These are phyloP conservation scores for Stichodactyla helianthus DNA, from an alignment of 64 coral and sea anemone genomes.

Conservation along the genomic window DNA sequence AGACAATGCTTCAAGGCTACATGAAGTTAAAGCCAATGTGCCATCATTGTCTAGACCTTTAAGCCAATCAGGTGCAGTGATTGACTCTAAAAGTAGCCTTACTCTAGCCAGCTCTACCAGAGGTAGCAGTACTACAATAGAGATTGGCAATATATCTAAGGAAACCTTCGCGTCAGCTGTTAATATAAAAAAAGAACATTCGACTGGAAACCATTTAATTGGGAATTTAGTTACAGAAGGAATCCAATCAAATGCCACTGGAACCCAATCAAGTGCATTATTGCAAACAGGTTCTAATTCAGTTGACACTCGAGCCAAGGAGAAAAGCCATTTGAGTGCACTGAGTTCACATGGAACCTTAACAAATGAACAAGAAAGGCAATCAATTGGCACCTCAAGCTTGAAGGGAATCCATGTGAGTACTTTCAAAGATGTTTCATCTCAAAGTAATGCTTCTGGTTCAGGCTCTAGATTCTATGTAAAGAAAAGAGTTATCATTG, in stretches of 20 bases:
- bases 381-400: background rate
- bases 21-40: background rate
- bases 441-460: background rate
- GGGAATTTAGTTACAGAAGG: background rate
- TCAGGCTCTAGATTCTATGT: conserved; percentile 88
- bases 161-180: no score
- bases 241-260: background rate
- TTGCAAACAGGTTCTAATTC: background rate
- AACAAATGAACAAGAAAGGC: background rate
- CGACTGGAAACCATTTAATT: background rate
- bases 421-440: background rate
- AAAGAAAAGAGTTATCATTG: conserved; percentile 89
- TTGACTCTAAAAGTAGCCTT: background rate
- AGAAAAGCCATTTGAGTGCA: background rate
- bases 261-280: background rate
- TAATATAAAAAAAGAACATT: no score
- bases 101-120: no score
- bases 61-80: background rate
- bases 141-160: no score
- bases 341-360: background rate
- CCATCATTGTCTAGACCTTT: background rate
- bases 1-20: background rate
- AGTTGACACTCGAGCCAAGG: background rate
- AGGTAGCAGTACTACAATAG: no score
- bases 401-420: background rate